Percentiles rank a stretch among this genome's conserved stretches.
Conservation (phyloP, 1,140 invertebrate genomes). For the Bombyx mandarina region DNA sequence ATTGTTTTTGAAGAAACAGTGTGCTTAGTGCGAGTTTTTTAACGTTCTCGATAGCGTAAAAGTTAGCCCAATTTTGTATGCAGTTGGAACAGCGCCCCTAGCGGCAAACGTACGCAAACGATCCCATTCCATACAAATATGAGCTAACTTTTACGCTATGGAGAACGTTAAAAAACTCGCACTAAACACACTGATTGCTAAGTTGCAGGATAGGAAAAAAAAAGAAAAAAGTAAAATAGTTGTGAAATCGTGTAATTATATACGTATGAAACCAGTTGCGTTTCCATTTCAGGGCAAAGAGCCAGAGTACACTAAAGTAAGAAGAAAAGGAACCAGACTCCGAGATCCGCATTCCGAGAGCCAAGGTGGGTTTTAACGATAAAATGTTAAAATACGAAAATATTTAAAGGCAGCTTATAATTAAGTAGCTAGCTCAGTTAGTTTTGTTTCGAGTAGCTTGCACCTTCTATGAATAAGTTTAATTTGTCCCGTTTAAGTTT, state of each 20-base stretch:
- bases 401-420: constrained; percentile 38
- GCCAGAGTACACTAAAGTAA: constrained; percentile 84
- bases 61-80: too few species aligned
- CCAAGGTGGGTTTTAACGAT: constrained; percentile 74
- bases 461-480: constrained; percentile 59
- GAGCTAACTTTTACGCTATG: too few species aligned
- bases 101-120: too few species aligned
- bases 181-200: too few species aligned
- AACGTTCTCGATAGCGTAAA: too few species aligned
- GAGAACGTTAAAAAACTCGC: too few species aligned
- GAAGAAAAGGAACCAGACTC: constrained; percentile 82
- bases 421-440: constrained; percentile 64
- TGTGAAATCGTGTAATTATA: neutral
- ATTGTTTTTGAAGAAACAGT: too few species aligned
- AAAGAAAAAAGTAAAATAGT: neutral
- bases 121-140: too few species aligned
- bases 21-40: too few species aligned
- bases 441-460: constrained; percentile 63
- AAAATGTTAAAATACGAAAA: constrained; percentile 8
- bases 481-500: constrained; percentile 60
- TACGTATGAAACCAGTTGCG: neutral
- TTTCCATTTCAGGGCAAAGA: constrained; percentile 76
- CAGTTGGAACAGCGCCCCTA: too few species aligned
- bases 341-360: constrained; percentile 84
- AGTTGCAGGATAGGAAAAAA: neutral